Evolutionary conservation across 2,113 vertebrate species (phyloP), one percentile per base, ranked within the genome.

Genomic region (Lophochroa leadbeateri): DNA sequence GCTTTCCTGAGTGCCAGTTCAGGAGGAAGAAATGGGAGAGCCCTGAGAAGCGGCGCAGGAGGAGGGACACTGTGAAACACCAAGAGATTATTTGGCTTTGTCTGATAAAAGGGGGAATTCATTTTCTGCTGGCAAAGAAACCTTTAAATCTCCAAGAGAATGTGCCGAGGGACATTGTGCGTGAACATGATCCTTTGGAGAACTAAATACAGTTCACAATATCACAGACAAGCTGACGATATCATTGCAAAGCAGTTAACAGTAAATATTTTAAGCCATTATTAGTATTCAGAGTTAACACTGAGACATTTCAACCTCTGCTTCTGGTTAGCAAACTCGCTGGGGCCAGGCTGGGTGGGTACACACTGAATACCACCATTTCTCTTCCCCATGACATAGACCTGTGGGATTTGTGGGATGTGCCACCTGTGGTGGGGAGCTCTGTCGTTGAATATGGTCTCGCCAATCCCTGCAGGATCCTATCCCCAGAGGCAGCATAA

Each of bases 81-180:
- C 84, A 58, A 53, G 82, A 83, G 91, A 88, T 92, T 76, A 85
- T 81, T 86, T 61, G 90, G 72, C 91, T 96, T 74, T 57, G 93
- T 63, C 82, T 55, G 46, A 94, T 95, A 92, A 95, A 91, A 86
- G 87, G 52, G 78, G 65, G 94, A 91, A 96, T 97, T 97, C 77
- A 91, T 96, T 93, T 94, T 89, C 94, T 91, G 91, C 90, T 92
- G 91, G 95, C 87, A 84, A 80, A 80, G 90, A 72, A 95, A 87
- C 44, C 25, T 88, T 57, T 94, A 96, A 92, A 96, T 96, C 96
- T 95, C 53, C 70, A 47, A 52, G 94, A 94, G 95, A 96, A 97
- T 96, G 95, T 90, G 87, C 82, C 41, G 71, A 67, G 82, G 81
- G 92, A 85, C 95, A 53, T 6, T 37, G 91, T 74, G 58, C 17